phyloP scores from a whole-genome alignment of 2,888 invertebrate genomes.

The Augiades crinisus region DNA sequence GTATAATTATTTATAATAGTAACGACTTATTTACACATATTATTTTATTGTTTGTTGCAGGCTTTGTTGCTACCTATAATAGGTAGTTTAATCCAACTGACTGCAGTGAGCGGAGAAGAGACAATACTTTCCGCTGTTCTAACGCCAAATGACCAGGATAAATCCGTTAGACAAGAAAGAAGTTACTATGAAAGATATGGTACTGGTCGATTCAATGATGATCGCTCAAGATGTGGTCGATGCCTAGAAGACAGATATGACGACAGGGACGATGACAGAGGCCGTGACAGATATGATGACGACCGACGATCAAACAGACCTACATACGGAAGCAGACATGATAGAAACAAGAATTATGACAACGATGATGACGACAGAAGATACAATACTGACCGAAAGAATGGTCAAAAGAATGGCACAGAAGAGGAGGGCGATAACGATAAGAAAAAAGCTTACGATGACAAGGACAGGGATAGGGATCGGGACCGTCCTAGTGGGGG shows the following conservation, averaged over 20 bases:
- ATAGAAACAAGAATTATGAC: conserved; percentile 46
- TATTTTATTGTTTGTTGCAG: conserved; percentile 46
- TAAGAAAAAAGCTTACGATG: conserved; percentile 50
- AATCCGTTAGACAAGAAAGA: conserved; percentile 54
- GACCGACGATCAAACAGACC: conserved; percentile 51
- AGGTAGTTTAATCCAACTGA: conserved; percentile 36
- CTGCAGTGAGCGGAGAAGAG: conserved; percentile 45
- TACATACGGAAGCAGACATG: conserved; percentile 58
- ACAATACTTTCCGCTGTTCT: conserved; percentile 53
- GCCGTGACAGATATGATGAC: conserved; percentile 41
- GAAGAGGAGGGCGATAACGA: conserved; percentile 53
- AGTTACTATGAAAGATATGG: conserved; percentile 67
- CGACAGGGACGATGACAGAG: conserved; percentile 53
- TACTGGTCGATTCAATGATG: conserved; percentile 49
- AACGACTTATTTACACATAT: too few species aligned
- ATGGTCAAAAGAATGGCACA: conserved; percentile 54
- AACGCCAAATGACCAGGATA: conserved; percentile 40
- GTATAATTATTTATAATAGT: too few species aligned
- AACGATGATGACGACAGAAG: conserved; percentile 44
- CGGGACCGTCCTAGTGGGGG: conserved; percentile 29
- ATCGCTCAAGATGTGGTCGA: conserved; percentile 55
- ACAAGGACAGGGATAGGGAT: conserved; percentile 44
- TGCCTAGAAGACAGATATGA: conserved; percentile 49
- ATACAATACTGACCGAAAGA: conserved; percentile 43
- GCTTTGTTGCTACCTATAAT: conserved; percentile 38